Evolutionary conservation across 1,140 invertebrate genomes (phyloP).

Genomic region (Sminthurides bifidus): DNA sequence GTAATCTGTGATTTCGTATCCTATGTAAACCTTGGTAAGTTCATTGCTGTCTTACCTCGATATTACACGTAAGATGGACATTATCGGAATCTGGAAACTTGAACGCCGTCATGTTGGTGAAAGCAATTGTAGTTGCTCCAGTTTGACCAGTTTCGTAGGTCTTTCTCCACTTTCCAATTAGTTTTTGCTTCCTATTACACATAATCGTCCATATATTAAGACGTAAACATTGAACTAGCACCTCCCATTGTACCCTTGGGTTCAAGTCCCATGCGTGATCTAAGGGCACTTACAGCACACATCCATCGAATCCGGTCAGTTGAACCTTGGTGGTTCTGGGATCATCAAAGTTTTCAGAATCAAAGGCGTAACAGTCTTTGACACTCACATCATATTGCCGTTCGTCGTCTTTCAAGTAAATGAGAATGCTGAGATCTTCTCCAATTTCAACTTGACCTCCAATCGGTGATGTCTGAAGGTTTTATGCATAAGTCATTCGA

Average conservation of each 20-base stretch:
- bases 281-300: conserved; percentile 45
- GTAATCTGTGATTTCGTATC: neutral
- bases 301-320: conserved; percentile 51
- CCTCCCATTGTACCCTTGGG: too few relatives aligned
- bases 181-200: conserved; percentile 48
- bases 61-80: conserved; percentile 60
- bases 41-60: conserved; percentile 43
- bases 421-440: conserved; percentile 53
- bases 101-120: conserved; percentile 56
- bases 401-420: conserved; percentile 53
- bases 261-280: too few relatives aligned
- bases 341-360: conserved; percentile 49
- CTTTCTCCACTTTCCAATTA: conserved; percentile 53
- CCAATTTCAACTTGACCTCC: conserved; percentile 55
- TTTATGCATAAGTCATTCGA: neutral
- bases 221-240: too few relatives aligned
- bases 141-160: conserved; percentile 44
- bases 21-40: neutral
- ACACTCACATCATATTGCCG: conserved; percentile 54
- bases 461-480: conserved; percentile 42
- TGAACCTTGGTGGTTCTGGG: conserved; percentile 48
- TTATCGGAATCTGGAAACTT: conserved; percentile 58
- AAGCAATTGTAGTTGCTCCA: conserved; percentile 51
- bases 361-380: conserved; percentile 60
- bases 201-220: too few relatives aligned